phyloP scores from a whole-genome alignment of 1,140 invertebrate genomes.

The Apis cerana region DNA sequence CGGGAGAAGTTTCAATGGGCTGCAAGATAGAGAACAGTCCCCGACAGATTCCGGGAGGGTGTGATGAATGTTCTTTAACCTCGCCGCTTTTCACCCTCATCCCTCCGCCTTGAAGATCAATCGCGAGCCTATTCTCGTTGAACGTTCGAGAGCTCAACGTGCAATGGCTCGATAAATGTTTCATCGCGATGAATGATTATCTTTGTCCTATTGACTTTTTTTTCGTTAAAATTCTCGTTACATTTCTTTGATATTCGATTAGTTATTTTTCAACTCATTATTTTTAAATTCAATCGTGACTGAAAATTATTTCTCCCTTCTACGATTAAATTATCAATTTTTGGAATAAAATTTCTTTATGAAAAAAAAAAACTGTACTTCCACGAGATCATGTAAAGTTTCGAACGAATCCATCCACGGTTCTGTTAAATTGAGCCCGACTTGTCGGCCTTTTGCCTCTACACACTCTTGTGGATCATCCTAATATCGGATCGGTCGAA shows the following conservation, averaged over 20 bases:
- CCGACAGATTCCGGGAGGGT: constrained; percentile 62
- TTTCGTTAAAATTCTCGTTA: too few species aligned
- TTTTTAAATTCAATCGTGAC: too few species aligned
- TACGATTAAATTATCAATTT: too few species aligned
- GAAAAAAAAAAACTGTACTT: not conserved
- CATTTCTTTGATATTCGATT: too few species aligned
- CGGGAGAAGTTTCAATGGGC: constrained; percentile 70
- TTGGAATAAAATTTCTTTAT: too few species aligned
- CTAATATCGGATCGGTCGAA: constrained; percentile 72
- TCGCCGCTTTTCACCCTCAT: constrained; percentile 49
- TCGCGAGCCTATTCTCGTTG: constrained; percentile 32
- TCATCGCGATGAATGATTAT: constrained; percentile 19
- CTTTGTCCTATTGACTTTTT: not conserved
- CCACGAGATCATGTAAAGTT: not conserved
- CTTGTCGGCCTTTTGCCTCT: constrained; percentile 68
- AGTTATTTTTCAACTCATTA: too few species aligned
- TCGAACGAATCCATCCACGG: constrained; percentile 33
- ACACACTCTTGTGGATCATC: constrained; percentile 42
- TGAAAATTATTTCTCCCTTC: too few species aligned
- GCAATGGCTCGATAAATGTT: constrained; percentile 35
- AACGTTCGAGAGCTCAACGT: constrained; percentile 28
- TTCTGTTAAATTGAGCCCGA: constrained; percentile 70
- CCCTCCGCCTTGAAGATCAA: constrained; percentile 50
- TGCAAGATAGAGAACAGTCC: constrained; percentile 60
- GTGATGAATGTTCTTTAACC: constrained; percentile 66